Evolutionary conservation across 2,888 invertebrate genomes (phyloP).

Genomic region (Rhagonycha lutea): DNA sequence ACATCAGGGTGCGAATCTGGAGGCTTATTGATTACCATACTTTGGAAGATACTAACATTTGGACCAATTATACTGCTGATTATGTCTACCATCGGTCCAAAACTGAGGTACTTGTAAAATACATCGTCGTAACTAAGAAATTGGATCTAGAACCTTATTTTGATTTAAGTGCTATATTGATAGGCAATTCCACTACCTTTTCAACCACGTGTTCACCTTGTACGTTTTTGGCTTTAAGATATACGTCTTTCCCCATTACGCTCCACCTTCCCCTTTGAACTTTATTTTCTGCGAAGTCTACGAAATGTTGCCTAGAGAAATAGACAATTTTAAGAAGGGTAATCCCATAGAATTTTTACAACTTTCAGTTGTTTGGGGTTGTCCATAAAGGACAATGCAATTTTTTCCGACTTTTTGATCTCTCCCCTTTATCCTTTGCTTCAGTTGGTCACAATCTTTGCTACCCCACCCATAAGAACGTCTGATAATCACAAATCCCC

Average conservation of each 20-base stretch:
- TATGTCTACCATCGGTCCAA: background rate
- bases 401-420: too few species aligned
- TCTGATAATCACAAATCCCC: too few species aligned
- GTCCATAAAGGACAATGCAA: background rate
- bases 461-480: too few species aligned
- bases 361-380: too few species aligned
- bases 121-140: background rate
- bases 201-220: constrained; percentile 47
- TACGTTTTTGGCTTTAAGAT: constrained; percentile 39
- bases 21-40: background rate
- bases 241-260: constrained; percentile 65
- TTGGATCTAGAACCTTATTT: background rate
- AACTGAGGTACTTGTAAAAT: background rate
- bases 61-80: background rate
- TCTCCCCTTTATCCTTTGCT: constrained; percentile 65
- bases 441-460: too few species aligned
- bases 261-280: constrained; percentile 61
- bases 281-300: constrained; percentile 69
- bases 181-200: constrained; percentile 41
- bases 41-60: background rate
- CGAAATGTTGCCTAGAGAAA: constrained; percentile 66
- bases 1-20: background rate
- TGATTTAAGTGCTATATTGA: background rate
- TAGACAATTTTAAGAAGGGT: too few species aligned
- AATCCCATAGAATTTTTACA: too few species aligned